Percentiles rank a stretch among this genome's conserved stretches.
Evolutionary conservation across 2,888 invertebrate genomes (phyloP).

Genomic region (Tanytarsus gracilentus): DNA sequence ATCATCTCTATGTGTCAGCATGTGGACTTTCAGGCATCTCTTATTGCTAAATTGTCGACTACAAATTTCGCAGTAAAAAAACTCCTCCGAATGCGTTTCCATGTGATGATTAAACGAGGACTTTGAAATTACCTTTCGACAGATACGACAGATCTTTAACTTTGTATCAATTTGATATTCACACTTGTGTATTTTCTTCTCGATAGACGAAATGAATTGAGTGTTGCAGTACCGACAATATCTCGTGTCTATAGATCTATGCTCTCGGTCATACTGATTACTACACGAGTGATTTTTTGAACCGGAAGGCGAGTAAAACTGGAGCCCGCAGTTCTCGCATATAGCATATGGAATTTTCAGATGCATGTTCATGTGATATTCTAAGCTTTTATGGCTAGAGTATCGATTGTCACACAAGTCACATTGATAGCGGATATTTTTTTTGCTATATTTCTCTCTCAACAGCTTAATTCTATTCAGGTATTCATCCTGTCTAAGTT

Average conservation of each 20-base stretch:
- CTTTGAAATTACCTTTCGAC: neutral
- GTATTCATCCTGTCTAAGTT: too few relatives aligned
- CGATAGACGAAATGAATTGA: neutral
- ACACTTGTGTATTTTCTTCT: conserved; percentile 6
- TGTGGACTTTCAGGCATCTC: conserved; percentile 13
- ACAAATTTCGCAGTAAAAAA: conserved; percentile 7
- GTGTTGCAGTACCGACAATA: conserved; percentile 11
- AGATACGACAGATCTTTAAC: conserved; percentile 2
- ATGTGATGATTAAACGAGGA: conserved; percentile 12
- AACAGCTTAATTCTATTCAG: too few relatives aligned
- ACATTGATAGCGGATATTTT: conserved; percentile 2
- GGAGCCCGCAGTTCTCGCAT: conserved; percentile 11
- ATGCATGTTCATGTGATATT: conserved; percentile 11
- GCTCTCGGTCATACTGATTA: neutral
- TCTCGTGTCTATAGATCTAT: neutral
- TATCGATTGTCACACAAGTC: conserved; percentile 13
- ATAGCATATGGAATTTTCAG: neutral
- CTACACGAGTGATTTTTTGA: conserved; percentile 15
- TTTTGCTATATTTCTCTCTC: too few relatives aligned
- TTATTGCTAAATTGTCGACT: neutral
- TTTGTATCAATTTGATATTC: neutral
- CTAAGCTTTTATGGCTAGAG: neutral
- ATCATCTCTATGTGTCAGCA: conserved; percentile 12
- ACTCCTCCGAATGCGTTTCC: neutral
- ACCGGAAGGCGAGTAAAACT: conserved; percentile 10